Conservation (phyloP, 2,797 vertebrate species). For the Poecilia gillii region DNA sequence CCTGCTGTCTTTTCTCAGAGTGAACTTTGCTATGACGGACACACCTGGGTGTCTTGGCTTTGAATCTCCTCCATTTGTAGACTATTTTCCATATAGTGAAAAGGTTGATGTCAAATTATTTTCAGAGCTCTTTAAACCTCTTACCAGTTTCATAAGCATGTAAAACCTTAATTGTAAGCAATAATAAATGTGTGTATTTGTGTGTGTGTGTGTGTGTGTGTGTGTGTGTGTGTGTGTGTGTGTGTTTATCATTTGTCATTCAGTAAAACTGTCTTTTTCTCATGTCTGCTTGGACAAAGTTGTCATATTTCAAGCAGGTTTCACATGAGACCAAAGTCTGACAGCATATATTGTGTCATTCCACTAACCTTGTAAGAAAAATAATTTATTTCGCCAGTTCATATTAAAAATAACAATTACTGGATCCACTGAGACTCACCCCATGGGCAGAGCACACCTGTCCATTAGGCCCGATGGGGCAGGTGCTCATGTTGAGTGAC, state of each 20-base stretch:
- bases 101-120: not conserved
- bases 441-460: constrained; percentile 96
- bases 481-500: constrained; percentile 96
- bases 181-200: not conserved
- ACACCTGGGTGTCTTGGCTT: not conserved
- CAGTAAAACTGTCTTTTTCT: not conserved
- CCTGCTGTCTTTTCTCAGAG: not conserved
- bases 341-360: not conserved
- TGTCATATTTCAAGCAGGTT: not conserved
- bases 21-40: not conserved
- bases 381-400: no score
- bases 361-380: not conserved
- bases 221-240: no score
- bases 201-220: no score
- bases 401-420: not conserved
- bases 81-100: not conserved
- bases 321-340: not conserved
- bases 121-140: not conserved
- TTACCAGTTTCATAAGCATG: not conserved
- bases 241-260: not conserved
- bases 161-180: not conserved
- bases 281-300: no score
- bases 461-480: constrained; percentile 89
- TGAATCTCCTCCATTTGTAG: not conserved
- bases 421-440: constrained; percentile 82